These are phyloP conservation scores for Bradypus variegatus DNA, from an alignment of 2,797 vertebrate species.

Conservation along the genomic window DNA sequence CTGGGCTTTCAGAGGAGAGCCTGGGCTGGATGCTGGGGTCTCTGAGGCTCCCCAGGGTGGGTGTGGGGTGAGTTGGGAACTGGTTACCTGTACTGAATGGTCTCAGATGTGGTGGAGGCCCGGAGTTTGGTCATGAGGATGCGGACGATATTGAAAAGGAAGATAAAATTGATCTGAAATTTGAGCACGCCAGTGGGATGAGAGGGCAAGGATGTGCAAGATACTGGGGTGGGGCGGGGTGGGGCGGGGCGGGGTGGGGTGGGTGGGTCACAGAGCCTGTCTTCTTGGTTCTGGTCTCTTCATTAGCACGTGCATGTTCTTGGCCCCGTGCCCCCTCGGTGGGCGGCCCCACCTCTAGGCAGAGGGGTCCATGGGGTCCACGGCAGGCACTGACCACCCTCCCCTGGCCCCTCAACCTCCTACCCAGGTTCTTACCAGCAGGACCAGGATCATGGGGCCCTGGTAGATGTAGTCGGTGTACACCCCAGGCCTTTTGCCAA, in stretches of 20 bases:
- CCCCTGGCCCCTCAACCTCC: neutral
- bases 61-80: neutral
- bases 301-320: no score
- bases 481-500: conserved; percentile 87
- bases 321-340: neutral
- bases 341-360: neutral
- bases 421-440: conserved; percentile 81
- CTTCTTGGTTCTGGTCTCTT: neutral
- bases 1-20: neutral
- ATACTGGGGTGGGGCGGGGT: no score
- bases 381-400: neutral
- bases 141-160: conserved; percentile 93
- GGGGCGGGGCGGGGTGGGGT: neutral
- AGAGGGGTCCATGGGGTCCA: neutral
- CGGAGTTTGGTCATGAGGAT: conserved; percentile 96
- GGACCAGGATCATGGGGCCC: conserved; percentile 92
- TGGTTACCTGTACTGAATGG: conserved; percentile 91
- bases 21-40: neutral
- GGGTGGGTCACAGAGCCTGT: neutral
- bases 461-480: conserved; percentile 97
- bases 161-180: conserved; percentile 93
- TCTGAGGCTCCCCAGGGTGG: neutral
- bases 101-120: conserved; percentile 93
- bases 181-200: neutral
- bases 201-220: neutral